Percentiles rank a stretch among this genome's conserved stretches.
Evolutionary conservation across 2,888 invertebrate genomes (phyloP).

Genomic region (Nemoura dubitans): DNA sequence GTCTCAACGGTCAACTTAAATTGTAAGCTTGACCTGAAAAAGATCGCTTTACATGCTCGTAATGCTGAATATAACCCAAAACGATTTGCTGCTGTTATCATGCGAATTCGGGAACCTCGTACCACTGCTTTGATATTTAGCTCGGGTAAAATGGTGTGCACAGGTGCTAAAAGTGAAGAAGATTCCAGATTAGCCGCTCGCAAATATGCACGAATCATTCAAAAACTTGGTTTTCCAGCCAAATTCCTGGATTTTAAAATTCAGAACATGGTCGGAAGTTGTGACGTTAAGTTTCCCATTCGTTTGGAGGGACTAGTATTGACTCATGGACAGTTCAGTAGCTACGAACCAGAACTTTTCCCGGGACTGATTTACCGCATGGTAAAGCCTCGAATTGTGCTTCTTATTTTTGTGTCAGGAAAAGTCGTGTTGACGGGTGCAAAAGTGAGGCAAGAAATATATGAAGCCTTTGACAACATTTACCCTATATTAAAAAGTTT

Average conservation of each 20-base stretch:
- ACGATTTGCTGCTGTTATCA: constrained; percentile 98
- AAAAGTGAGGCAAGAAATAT: constrained; percentile 70
- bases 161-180: constrained; percentile 86
- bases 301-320: constrained; percentile 77
- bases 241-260: constrained; percentile 81
- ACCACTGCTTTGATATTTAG: constrained; percentile 87
- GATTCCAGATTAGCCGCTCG: constrained; percentile 80
- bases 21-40: constrained; percentile 94
- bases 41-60: constrained; percentile 95
- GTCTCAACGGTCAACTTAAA: constrained; percentile 97
- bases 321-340: constrained; percentile 63
- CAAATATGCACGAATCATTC: constrained; percentile 84
- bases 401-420: constrained; percentile 75
- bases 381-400: constrained; percentile 73
- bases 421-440: constrained; percentile 75
- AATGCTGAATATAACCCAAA: constrained; percentile 99
- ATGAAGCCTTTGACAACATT: constrained; percentile 73
- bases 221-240: constrained; percentile 80
- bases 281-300: constrained; percentile 77
- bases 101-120: constrained; percentile 81
- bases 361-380: constrained; percentile 75
- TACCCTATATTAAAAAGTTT: constrained; percentile 72
- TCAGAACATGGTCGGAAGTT: constrained; percentile 80
- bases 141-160: constrained; percentile 89
- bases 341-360: constrained; percentile 70